Conservation (phyloP, 1,140 invertebrate genomes). For the Aphaenogaster floridana region DNA sequence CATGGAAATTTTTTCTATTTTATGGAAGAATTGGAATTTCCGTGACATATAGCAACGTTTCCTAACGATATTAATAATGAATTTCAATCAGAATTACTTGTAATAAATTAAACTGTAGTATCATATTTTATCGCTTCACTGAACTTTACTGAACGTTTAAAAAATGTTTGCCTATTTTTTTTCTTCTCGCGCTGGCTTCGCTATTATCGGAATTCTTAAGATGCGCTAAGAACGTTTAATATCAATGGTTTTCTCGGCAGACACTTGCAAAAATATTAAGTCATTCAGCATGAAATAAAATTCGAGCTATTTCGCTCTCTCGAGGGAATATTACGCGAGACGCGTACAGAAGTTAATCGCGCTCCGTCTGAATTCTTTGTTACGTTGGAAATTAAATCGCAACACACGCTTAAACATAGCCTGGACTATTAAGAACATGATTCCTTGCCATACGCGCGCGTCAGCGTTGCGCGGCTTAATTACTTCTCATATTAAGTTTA, state of each 20-base stretch:
- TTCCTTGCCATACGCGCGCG: not conserved
- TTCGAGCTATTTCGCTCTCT: not conserved
- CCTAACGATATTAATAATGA: not conserved
- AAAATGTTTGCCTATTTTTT: not conserved
- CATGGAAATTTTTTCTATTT: not conserved
- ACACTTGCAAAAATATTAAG: slow-evolving; percentile 28
- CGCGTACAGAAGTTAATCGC: slow-evolving; percentile 14
- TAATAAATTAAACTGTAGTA: slow-evolving; percentile 6
- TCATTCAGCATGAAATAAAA: slow-evolving; percentile 5
- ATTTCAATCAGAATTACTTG: slow-evolving; percentile 1
- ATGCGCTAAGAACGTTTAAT: not conserved
- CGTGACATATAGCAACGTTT: not conserved
- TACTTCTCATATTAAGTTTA: slow-evolving; percentile 46
- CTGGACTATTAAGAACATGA: slow-evolving; percentile 15
- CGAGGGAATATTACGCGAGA: not conserved
- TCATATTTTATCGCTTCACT: not conserved
- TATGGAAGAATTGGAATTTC: slow-evolving; percentile 6
- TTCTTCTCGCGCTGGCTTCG: not conserved
- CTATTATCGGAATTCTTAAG: slow-evolving; percentile 25
- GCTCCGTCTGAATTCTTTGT: slow-evolving; percentile 5
- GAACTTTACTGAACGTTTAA: not conserved
- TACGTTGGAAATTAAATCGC: slow-evolving; percentile 36
- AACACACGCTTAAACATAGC: not conserved
- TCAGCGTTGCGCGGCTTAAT: not conserved
- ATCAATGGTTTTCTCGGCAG: not conserved